These are phyloP conservation scores for Centroberyx gerrardi DNA, from an alignment of 2,797 vertebrate genomes.

Conservation along the genomic window DNA sequence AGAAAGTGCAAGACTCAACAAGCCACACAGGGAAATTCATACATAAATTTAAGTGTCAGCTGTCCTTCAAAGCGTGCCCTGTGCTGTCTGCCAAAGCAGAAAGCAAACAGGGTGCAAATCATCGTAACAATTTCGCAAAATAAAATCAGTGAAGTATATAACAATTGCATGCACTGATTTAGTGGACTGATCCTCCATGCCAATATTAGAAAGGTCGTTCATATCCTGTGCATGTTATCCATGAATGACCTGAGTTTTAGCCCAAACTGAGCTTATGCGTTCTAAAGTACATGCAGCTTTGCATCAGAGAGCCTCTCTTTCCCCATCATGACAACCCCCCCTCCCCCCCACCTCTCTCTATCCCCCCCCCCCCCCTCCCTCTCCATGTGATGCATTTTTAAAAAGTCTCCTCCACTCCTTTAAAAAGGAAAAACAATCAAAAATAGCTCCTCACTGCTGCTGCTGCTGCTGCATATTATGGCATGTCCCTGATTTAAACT, in stretches of 20 bases:
- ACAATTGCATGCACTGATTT: constrained; percentile 6
- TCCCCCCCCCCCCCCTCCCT: constrained; percentile 29
- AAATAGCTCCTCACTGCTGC: constrained; percentile 53
- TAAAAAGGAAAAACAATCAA: constrained; percentile 61
- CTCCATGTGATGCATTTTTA: constrained; percentile 69
- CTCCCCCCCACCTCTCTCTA: constrained; percentile 10
- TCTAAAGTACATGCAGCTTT: constrained; percentile 39
- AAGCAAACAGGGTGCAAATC: constrained; percentile 10
- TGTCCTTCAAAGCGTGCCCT: not conserved
- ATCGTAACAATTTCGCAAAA: constrained; percentile 27
- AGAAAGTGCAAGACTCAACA: not conserved
- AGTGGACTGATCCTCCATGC: constrained; percentile 32
- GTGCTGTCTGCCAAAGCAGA: not conserved
- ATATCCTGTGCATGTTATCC: constrained; percentile 46
- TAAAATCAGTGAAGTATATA: constrained; percentile 42
- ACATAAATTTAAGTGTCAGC: not conserved
- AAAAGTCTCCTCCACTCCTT: constrained; percentile 45
- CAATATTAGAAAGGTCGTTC: not conserved
- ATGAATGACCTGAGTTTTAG: constrained; percentile 47
- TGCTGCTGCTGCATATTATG: constrained; percentile 38
- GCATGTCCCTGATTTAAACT: constrained; percentile 59
- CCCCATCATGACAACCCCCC: constrained; percentile 33
- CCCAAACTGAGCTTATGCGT: constrained; percentile 40
- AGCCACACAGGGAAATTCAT: constrained; percentile 13
- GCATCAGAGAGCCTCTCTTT: constrained; percentile 29